Conservation (phyloP, 2,888 invertebrate genomes). For the Synanthedon vespiformis region DNA sequence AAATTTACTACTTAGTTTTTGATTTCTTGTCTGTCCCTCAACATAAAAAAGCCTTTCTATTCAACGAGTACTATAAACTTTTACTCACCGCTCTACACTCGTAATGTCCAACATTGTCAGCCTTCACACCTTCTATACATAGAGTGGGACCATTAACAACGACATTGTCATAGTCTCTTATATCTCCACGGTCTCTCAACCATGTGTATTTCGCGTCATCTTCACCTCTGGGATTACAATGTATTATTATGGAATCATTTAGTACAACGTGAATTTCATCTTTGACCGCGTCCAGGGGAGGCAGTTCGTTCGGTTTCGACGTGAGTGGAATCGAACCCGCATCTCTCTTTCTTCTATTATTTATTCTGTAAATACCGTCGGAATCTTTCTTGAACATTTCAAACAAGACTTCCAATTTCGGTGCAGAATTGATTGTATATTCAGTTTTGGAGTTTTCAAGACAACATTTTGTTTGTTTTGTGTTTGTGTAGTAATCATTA, state of each 20-base stretch:
- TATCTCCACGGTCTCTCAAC: constrained; percentile 3
- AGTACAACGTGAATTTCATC: constrained; percentile 22
- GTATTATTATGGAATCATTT: constrained; percentile 21
- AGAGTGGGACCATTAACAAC: constrained; percentile 14
- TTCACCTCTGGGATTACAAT: constrained; percentile 14
- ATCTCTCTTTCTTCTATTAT: constrained; percentile 12
- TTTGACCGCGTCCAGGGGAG: constrained; percentile 5
- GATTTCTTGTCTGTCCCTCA: too few relatives aligned
- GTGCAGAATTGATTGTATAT: background rate
- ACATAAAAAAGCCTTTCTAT: too few relatives aligned
- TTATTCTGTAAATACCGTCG: constrained; percentile 27
- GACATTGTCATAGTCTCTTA: constrained; percentile 22
- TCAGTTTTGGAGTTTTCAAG: background rate
- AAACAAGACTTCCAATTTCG: constrained; percentile 6
- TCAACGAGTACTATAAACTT: too few relatives aligned
- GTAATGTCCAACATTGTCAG: constrained; percentile 27
- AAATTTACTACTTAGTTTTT: too few relatives aligned
- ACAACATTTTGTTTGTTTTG: background rate
- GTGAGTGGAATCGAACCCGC: background rate
- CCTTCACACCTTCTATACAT: constrained; percentile 14
- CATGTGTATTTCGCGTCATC: background rate
- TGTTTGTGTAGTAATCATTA: constrained; percentile 1
- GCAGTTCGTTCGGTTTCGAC: background rate
- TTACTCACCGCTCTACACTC: constrained; percentile 21
- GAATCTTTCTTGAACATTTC: constrained; percentile 23